Percentiles rank a stretch among this genome's conserved stretches.
phyloP scores from a whole-genome alignment of 2,888 invertebrate species.

The Petrophora chlorosata region DNA sequence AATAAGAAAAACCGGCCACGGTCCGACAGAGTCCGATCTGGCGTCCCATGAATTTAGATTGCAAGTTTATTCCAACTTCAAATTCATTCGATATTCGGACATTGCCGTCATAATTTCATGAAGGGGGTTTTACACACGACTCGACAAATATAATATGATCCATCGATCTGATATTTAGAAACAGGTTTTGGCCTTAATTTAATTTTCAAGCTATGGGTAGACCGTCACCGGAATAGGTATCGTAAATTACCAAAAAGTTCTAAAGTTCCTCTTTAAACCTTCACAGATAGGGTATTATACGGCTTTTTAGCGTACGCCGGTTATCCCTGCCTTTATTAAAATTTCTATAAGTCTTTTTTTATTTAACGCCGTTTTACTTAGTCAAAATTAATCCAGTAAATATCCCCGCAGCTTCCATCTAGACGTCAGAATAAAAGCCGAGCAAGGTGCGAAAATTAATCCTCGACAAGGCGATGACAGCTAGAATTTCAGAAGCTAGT shows the following conservation, averaged over 20 bases:
- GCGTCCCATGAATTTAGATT: conserved; percentile 77
- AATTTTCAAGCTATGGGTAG: too few species aligned
- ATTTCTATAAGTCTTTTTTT: conserved; percentile 3
- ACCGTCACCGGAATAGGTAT: too few species aligned
- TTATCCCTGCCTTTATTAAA: conserved; percentile 7
- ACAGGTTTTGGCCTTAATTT: too few species aligned
- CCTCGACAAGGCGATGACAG: conserved; percentile 31
- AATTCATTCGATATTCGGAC: conserved; percentile 63
- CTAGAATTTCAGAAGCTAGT: conserved; percentile 35
- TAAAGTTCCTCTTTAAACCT: too few species aligned
- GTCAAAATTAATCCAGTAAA: conserved; percentile 23
- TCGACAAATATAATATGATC: too few species aligned
- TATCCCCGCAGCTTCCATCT: conserved; percentile 12
- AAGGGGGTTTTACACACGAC: too few species aligned
- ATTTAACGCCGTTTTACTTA: conserved; percentile 10
- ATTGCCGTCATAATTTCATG: conserved; percentile 44
- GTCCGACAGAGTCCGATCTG: conserved; percentile 47
- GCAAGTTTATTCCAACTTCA: conserved; percentile 74
- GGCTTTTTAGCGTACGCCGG: not conserved
- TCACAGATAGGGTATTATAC: too few species aligned
- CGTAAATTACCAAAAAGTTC: too few species aligned
- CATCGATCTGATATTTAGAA: too few species aligned
- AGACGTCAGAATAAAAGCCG: conserved; percentile 31
- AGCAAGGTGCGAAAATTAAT: conserved; percentile 32
- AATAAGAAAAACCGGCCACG: conserved; percentile 54